Evolutionary conservation across 1,140 invertebrate species (phyloP).

Genomic region (Cotesia typhae): DNA sequence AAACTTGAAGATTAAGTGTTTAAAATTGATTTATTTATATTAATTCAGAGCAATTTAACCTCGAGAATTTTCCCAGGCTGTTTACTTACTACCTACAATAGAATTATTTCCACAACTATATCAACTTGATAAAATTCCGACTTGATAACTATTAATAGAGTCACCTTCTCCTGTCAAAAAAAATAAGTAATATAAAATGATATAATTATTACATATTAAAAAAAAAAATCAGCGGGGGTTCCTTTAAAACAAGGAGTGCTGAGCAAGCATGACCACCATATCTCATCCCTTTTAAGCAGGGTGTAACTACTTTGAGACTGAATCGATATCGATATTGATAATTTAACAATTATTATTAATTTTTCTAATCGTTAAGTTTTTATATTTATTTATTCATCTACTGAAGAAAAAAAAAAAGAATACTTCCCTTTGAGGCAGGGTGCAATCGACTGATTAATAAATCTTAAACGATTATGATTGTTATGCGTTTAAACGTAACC

Average conservation of each 20-base stretch:
- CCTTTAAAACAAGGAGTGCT: constrained; percentile 44
- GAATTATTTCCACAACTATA: no score
- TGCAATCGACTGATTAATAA: constrained; percentile 43
- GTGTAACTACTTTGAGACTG: constrained; percentile 57
- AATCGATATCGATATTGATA: constrained; percentile 22
- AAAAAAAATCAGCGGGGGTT: constrained; percentile 4
- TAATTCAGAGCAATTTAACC: no score
- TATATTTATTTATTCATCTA: constrained; percentile 39
- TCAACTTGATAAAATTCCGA: no score
- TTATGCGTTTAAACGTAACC: background rate
- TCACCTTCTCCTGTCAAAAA: no score
- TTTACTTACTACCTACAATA: no score
- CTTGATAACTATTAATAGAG: no score
- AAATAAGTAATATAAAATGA: no score
- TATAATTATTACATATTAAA: no score
- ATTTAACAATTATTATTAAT: constrained; percentile 26
- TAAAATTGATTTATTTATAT: no score
- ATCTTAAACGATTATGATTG: background rate
- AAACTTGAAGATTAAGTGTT: no score
- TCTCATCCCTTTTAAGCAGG: constrained; percentile 57
- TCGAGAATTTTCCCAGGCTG: no score
- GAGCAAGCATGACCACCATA: constrained; percentile 54
- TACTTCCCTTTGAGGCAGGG: constrained; percentile 54
- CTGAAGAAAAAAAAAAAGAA: no score
- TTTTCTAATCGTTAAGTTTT: constrained; percentile 48